Percentiles rank a stretch among this genome's conserved stretches.
phyloP scores from a whole-genome alignment of 2,888 invertebrate species.

The Drosophila vallismaia region DNA sequence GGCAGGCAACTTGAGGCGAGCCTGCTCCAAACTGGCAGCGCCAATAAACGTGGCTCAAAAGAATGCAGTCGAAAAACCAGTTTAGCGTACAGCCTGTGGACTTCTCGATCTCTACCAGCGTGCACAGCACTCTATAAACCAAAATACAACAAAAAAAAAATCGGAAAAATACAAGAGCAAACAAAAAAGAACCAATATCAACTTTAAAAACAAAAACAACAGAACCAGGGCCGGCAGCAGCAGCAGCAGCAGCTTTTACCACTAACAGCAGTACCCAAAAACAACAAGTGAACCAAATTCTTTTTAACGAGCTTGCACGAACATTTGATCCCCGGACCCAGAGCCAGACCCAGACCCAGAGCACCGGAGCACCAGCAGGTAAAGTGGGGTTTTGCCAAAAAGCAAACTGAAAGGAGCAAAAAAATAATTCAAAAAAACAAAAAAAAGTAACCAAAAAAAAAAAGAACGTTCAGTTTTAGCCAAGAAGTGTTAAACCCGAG shows the following conservation, averaged over 20 bases:
- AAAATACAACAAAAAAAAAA: slow-evolving; percentile 14
- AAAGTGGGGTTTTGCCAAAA: slow-evolving; percentile 35
- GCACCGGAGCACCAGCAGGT: slow-evolving; percentile 28
- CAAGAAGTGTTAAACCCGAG: slow-evolving; percentile 75
- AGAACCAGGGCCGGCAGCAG: slow-evolving; percentile 1
- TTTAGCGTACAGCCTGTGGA: slow-evolving; percentile 72
- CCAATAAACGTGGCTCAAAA: slow-evolving; percentile 75
- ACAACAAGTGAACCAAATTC: slow-evolving; percentile 78
- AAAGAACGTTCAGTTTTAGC: slow-evolving; percentile 39
- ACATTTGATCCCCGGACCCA: slow-evolving; percentile 68
- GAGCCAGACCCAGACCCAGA: not conserved
- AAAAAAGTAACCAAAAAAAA: slow-evolving; percentile 12
- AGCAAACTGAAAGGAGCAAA: slow-evolving; percentile 24
- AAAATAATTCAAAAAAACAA: slow-evolving; percentile 3
- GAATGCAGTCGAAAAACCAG: slow-evolving; percentile 77
- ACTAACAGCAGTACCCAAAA: slow-evolving; percentile 37
- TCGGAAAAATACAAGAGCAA: slow-evolving; percentile 5
- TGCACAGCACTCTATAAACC: slow-evolving; percentile 20
- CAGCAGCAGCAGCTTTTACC: slow-evolving; percentile 18
- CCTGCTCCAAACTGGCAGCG: slow-evolving; percentile 54
- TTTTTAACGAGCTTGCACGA: slow-evolving; percentile 80
- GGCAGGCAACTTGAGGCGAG: slow-evolving; percentile 59
- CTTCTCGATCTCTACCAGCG: slow-evolving; percentile 51
- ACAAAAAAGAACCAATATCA: slow-evolving; percentile 16
- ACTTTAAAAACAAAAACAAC: slow-evolving; percentile 50